Evolutionary conservation across 1,140 invertebrate species (phyloP).

Genomic region (Lordiphosa clarofinis): DNA sequence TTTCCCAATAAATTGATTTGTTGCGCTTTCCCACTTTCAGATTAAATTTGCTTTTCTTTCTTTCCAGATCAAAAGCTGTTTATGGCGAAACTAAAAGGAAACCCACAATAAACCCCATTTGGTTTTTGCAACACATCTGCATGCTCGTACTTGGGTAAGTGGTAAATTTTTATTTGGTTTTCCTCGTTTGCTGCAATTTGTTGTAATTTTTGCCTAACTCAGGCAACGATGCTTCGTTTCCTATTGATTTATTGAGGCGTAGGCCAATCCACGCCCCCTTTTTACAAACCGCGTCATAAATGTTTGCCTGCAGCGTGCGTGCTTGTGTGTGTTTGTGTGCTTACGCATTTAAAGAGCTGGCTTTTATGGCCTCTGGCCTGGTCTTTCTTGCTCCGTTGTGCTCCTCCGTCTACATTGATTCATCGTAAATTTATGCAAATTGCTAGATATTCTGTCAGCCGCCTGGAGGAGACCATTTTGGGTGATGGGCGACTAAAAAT

Average conservation of each 20-base stretch:
- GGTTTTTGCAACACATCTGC: too few species aligned
- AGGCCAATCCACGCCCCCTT: slow-evolving; percentile 34
- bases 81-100: too few species aligned
- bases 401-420: slow-evolving; percentile 46
- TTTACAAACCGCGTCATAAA: slow-evolving; percentile 20
- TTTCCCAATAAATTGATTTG: too few species aligned
- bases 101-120: too few species aligned
- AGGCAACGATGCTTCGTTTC: slow-evolving; percentile 8
- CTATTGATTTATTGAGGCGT: slow-evolving; percentile 44
- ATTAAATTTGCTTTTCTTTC: too few species aligned
- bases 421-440: slow-evolving; percentile 71
- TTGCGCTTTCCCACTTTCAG: too few species aligned
- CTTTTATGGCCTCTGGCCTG: slow-evolving; percentile 13
- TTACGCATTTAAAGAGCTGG: slow-evolving; percentile 13
- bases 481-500: slow-evolving; percentile 44
- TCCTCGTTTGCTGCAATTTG: slow-evolving; percentile 14
- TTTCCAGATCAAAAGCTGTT: too few species aligned
- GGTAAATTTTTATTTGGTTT: too few species aligned
- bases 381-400: background rate
- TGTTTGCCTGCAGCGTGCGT: slow-evolving; percentile 1
- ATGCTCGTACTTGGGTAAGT: too few species aligned
- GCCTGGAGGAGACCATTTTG: slow-evolving; percentile 25
- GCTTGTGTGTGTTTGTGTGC: slow-evolving; percentile 1
- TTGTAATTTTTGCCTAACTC: slow-evolving; percentile 21
- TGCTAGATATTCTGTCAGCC: slow-evolving; percentile 36